These are phyloP conservation scores for Diadromus collaris DNA, from an alignment of 2,888 invertebrate genomes.

Conservation along the genomic window DNA sequence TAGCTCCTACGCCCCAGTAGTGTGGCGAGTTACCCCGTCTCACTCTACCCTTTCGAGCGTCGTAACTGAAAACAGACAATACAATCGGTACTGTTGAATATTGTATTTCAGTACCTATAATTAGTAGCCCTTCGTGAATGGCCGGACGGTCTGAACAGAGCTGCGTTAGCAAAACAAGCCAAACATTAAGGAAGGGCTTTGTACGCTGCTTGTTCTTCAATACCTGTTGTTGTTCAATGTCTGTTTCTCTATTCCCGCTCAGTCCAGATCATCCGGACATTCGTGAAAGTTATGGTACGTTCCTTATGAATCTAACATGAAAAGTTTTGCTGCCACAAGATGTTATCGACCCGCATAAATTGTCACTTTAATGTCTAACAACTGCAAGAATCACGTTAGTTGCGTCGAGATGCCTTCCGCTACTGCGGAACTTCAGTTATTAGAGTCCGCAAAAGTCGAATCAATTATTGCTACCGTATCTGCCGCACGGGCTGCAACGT, in stretches of 20 bases:
- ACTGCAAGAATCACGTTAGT: background rate
- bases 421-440: background rate
- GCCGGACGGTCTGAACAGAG: background rate
- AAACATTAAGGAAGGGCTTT: background rate
- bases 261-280: background rate
- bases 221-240: no score
- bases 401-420: background rate
- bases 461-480: background rate
- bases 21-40: slow-evolving; percentile 83
- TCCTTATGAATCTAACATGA: background rate
- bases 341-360: background rate
- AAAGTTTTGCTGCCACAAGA: background rate
- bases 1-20: slow-evolving; percentile 83
- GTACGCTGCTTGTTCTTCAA: no score
- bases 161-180: background rate
- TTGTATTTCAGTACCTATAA: background rate
- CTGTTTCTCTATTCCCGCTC: background rate
- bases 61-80: slow-evolving; percentile 82
- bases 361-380: background rate
- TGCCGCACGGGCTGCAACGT: background rate
- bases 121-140: background rate
- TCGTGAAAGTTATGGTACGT: background rate
- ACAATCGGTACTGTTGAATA: slow-evolving; percentile 9
- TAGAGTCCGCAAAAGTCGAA: background rate
- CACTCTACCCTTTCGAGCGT: slow-evolving; percentile 83